phyloP scores from a whole-genome alignment of 1,140 invertebrate genomes.

The Drosophila nigrodunni region DNA sequence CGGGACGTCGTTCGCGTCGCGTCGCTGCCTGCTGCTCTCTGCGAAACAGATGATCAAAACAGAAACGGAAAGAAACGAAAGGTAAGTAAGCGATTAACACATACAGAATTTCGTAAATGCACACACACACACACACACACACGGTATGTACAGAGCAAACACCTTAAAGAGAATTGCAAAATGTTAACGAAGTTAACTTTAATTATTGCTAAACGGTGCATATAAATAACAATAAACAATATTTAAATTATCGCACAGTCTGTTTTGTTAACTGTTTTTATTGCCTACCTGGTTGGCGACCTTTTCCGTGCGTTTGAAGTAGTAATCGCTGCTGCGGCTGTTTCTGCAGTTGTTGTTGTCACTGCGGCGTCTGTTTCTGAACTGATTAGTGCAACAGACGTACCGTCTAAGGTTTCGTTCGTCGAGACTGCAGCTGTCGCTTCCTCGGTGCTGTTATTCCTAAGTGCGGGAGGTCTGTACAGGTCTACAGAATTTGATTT shows the following conservation, averaged over 20 bases:
- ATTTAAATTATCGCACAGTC: not conserved
- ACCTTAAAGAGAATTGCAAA: slow-evolving; percentile 15
- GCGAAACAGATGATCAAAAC: slow-evolving; percentile 69
- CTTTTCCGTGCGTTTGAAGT: slow-evolving; percentile 48
- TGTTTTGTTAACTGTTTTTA: not conserved
- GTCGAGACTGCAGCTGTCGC: slow-evolving; percentile 39
- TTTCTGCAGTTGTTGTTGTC: slow-evolving; percentile 36
- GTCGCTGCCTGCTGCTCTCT: slow-evolving; percentile 70
- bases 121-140: not conserved
- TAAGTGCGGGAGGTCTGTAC: slow-evolving; percentile 78
- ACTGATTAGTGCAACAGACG: slow-evolving; percentile 21
- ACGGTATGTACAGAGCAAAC: slow-evolving; percentile 9
- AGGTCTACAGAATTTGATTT: slow-evolving; percentile 83
- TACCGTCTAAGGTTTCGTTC: slow-evolving; percentile 39
- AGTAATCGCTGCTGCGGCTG: slow-evolving; percentile 32
- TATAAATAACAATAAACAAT: not conserved
- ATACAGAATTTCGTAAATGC: slow-evolving; percentile 59
- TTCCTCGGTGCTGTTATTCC: slow-evolving; percentile 67
- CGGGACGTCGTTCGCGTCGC: slow-evolving; percentile 88
- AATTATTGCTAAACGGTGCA: slow-evolving; percentile 1
- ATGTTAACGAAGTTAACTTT: not conserved
- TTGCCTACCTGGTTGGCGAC: slow-evolving; percentile 51
- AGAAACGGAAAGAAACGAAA: slow-evolving; percentile 53
- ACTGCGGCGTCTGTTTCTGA: slow-evolving; percentile 23
- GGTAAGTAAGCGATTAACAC: slow-evolving; percentile 51